Conservation (phyloP, 2,888 invertebrate genomes). For the Oithona nana region DNA sequence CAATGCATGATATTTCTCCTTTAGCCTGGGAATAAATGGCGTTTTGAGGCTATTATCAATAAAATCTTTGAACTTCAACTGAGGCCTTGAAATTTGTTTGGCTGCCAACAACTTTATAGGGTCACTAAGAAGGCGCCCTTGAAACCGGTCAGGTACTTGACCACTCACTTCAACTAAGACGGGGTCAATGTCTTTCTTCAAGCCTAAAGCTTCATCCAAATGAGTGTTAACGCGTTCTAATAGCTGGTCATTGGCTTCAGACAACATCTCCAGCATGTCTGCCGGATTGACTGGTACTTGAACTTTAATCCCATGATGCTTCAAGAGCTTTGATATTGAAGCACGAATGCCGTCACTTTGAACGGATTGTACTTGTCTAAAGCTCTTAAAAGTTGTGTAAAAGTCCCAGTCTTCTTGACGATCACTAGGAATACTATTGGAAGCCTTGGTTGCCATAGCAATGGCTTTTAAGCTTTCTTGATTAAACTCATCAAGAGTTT, state of each 20-base stretch:
- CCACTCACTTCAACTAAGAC: slow-evolving; percentile 26
- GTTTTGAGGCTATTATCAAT: slow-evolving; percentile 50
- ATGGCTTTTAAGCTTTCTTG: slow-evolving; percentile 13
- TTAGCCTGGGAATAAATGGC: slow-evolving; percentile 64
- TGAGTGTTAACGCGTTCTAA: slow-evolving; percentile 46
- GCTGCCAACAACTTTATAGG: slow-evolving; percentile 19
- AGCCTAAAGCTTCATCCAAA: slow-evolving; percentile 46
- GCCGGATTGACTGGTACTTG: not conserved
- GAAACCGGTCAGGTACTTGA: not conserved
- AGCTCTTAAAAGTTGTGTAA: slow-evolving; percentile 16
- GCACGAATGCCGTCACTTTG: not conserved
- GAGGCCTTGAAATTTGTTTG: slow-evolving; percentile 40
- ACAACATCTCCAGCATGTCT: slow-evolving; percentile 51
- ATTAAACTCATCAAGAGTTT: slow-evolving; percentile 7
- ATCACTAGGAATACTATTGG: slow-evolving; percentile 16
- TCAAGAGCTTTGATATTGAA: not conserved
- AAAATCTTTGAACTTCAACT: slow-evolving; percentile 48
- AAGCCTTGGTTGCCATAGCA: slow-evolving; percentile 5
- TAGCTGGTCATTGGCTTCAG: slow-evolving; percentile 62
- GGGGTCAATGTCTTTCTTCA: slow-evolving; percentile 35
- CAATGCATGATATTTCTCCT: slow-evolving; percentile 66
- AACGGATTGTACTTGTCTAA: slow-evolving; percentile 7
- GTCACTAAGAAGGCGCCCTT: no score
- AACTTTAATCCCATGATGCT: not conserved
- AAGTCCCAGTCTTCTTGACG: slow-evolving; percentile 5